Evolutionary conservation across 2,113 vertebrate species (phyloP), one percentile per base, ranked within the genome.

Genomic region (Protobothrops mucrosquamatus): DNA sequence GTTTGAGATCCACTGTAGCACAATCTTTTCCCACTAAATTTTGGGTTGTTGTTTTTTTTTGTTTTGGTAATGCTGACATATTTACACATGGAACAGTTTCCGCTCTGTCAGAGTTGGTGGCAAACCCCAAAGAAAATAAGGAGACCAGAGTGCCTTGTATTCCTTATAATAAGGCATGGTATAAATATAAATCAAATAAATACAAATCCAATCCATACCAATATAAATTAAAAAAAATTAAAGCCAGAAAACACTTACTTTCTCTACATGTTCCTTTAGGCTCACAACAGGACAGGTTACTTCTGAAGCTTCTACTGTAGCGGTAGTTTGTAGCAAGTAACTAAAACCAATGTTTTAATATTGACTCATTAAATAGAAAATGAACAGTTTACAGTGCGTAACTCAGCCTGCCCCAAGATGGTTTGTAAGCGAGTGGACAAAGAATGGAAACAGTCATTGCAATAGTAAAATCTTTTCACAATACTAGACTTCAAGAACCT

Each of bases 281-380:
- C 95, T 95, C 94, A 96, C 43, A 55, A 93, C 24, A 92, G 98
- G 95, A 97, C 99, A 98, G 69, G 94, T 92, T 92, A 99, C 59
- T 26, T 97, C 94, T 55, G 98, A 97, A 10, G 98, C 98, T 94
- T 97, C 97, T 93, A 98, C 92, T 93, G 97, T 89, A 0, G 88
- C 96, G 92, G 97, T 95, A 29, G 94, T 97, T 97, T 97, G 94
- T 91, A 99, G 97, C 89, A 97, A 26, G 85, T 99, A 99, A 95
- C 99, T 99, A 94, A 51, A 97, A 39, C 34, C 74, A 97, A 95
- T 96, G 55, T 34, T 89, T 23, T 55, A n/a, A 56, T 89, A 89
- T 23, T 57, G 55, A 52, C n/a, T 39, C 20, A 55, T 55, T 55
- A 89, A 56, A 39, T 43, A 87, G 26, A 87, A 29, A 29, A 48